Conservation (phyloP, 2,113 vertebrate genomes). For the Tenrec ecaudatus region DNA sequence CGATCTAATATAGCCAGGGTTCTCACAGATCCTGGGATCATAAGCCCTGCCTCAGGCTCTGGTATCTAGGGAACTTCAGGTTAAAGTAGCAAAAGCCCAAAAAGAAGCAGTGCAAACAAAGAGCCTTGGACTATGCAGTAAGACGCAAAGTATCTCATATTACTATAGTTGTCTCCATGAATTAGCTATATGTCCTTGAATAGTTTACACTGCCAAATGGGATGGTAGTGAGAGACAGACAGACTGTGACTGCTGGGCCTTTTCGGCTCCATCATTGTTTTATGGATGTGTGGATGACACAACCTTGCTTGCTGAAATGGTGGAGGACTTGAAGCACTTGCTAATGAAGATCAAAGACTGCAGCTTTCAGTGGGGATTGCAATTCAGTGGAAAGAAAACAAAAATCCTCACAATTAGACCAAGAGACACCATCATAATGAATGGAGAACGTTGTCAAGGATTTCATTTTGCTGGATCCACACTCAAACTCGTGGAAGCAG, state of each 20-base stretch:
- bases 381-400: no score
- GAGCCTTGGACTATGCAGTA: not conserved
- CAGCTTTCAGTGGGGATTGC: no score
- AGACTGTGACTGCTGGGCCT: not conserved
- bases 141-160: not conserved
- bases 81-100: slow-evolving; percentile 20
- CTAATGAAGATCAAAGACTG: no score
- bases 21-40: slow-evolving; percentile 2
- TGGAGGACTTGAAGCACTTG: no score
- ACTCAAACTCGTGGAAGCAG: no score
- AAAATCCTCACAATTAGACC: no score
- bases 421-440: no score
- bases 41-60: slow-evolving; percentile 9
- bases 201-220: slow-evolving; percentile 32
- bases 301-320: not conserved
- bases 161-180: not conserved
- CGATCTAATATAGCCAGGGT: no score
- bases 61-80: not conserved
- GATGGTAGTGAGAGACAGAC: not conserved
- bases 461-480: no score
- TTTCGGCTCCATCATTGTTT: not conserved
- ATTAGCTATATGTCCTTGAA: slow-evolving; percentile 44
- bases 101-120: not conserved
- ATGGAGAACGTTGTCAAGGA: no score
- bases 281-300: not conserved